A percentile compares a stretch with the other conserved stretches of the same genome.
phyloP scores from a whole-genome alignment of 2,888 invertebrate species.

The Rhamnusium bicolor region DNA sequence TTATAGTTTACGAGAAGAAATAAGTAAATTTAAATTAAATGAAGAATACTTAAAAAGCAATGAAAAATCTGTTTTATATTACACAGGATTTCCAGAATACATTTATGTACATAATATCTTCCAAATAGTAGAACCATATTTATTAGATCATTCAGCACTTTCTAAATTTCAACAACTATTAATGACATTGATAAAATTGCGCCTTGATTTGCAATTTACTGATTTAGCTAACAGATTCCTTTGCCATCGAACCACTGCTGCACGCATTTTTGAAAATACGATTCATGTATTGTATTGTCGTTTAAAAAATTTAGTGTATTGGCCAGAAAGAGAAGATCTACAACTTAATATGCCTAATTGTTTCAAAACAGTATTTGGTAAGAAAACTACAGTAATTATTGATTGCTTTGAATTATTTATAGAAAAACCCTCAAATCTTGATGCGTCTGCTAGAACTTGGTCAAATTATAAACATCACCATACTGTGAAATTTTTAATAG shows the following conservation, averaged over 20 bases:
- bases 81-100: neutral
- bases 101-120: neutral
- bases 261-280: too few relatives aligned
- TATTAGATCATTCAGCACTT: too few relatives aligned
- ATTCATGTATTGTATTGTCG: neutral
- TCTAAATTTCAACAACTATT: too few relatives aligned
- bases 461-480: slow-evolving; percentile 49
- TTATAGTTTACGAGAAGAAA: neutral
- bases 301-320: slow-evolving; percentile 41
- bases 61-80: neutral
- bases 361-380: slow-evolving; percentile 42
- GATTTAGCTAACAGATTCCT: too few relatives aligned
- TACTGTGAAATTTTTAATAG: slow-evolving; percentile 51
- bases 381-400: slow-evolving; percentile 41
- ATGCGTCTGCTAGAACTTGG: slow-evolving; percentile 40
- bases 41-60: neutral
- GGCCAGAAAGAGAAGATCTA: slow-evolving; percentile 38
- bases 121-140: too few relatives aligned
- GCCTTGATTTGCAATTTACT: too few relatives aligned
- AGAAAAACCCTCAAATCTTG: slow-evolving; percentile 34
- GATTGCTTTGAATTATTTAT: slow-evolving; percentile 50
- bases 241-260: too few relatives aligned
- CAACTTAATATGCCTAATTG: slow-evolving; percentile 41
- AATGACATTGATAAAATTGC: too few relatives aligned
- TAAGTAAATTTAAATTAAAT: neutral